Conservation (phyloP, 2,113 vertebrate genomes). For the Pachycephala philippinensis region DNA sequence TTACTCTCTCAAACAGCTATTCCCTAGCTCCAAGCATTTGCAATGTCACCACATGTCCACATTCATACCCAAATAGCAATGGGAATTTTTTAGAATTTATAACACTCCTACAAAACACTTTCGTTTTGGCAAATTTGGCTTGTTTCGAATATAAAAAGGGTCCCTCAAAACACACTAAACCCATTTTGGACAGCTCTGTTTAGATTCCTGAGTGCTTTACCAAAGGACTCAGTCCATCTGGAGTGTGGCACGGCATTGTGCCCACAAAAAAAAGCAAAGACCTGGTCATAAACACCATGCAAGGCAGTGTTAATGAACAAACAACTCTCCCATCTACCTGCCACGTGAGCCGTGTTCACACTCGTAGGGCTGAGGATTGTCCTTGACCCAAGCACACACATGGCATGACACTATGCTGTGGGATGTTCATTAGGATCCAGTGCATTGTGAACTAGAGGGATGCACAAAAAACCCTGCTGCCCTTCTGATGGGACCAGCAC, state of each 20-base stretch:
- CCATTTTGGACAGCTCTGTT: background rate
- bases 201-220: background rate
- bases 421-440: background rate
- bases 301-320: background rate
- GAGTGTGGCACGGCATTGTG: background rate
- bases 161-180: background rate
- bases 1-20: background rate
- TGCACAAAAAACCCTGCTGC: background rate
- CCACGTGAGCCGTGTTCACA: accelerated
- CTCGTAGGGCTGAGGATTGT: accelerated
- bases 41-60: background rate
- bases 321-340: background rate
- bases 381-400: background rate
- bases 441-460: accelerated
- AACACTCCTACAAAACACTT: background rate
- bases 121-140: background rate
- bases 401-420: accelerated
- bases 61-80: background rate
- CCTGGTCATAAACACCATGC: background rate
- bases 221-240: background rate
- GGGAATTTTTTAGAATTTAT: background rate
- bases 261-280: background rate
- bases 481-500: background rate
- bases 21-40: background rate
- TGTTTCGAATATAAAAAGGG: background rate